These are phyloP conservation scores for Leptobrachium ailaonicum DNA, from an alignment of 2,113 vertebrate genomes.

Conservation along the genomic window DNA sequence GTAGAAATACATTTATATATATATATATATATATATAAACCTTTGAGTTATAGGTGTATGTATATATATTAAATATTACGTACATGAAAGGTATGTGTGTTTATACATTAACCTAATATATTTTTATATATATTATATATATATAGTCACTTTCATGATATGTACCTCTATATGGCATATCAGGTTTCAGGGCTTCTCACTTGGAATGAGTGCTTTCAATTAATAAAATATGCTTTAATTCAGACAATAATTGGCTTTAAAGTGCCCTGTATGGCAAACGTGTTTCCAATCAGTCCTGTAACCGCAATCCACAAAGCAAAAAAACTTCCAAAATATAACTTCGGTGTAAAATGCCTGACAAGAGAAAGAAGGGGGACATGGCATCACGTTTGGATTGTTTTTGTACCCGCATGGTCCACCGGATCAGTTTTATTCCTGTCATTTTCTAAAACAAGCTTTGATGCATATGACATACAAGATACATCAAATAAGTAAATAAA, in stretches of 20 bases:
- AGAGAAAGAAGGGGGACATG: not conserved
- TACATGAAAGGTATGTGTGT: too few relatives aligned
- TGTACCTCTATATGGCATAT: too few relatives aligned
- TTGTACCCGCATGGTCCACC: not conserved
- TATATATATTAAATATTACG: too few relatives aligned
- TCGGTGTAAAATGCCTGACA: not conserved
- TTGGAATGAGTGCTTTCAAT: not conserved
- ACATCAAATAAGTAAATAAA: not conserved
- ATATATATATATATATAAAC: too few relatives aligned
- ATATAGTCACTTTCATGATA: not conserved
- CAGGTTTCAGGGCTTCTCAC: not conserved
- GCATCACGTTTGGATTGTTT: not conserved
- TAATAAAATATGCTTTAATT: conserved; percentile 19
- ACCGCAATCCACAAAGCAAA: conserved; percentile 41
- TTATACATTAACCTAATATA: too few relatives aligned
- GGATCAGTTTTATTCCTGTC: not conserved
- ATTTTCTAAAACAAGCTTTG: not conserved
- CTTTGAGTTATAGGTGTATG: too few relatives aligned
- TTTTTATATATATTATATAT: too few relatives aligned
- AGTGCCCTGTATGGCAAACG: conserved; percentile 19
- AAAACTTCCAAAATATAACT: conserved; percentile 31
- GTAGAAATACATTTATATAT: too few relatives aligned
- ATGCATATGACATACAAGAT: not conserved
- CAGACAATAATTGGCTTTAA: not conserved
- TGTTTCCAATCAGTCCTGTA: conserved; percentile 35